These are phyloP conservation scores for Pluvialis apricaria DNA, from an alignment of 2,113 vertebrate genomes.

Conservation along the genomic window DNA sequence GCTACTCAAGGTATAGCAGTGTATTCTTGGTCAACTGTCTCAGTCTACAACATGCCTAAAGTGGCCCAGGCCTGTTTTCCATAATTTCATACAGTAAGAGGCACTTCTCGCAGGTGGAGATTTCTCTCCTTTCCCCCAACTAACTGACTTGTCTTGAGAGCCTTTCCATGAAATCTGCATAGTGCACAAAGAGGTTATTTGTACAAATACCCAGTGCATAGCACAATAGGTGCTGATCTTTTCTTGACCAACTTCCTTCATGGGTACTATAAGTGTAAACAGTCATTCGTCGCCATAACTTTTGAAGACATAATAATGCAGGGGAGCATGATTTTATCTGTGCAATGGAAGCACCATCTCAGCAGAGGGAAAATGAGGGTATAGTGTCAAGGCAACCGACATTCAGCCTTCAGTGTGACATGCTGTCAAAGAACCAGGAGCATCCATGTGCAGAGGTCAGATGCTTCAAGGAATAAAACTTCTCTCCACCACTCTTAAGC, in stretches of 20 bases:
- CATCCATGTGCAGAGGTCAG: neutral
- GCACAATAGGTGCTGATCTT: neutral
- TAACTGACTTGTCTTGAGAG: neutral
- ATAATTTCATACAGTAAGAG: neutral
- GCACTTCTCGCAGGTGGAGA: neutral
- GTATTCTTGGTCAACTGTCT: neutral
- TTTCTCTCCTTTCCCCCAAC: neutral
- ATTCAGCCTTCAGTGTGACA: neutral
- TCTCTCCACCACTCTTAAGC: neutral
- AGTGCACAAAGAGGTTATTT: neutral
- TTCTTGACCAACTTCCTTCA: neutral
- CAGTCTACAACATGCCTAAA: neutral
- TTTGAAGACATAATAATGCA: neutral
- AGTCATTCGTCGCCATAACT: rapidly evolving
- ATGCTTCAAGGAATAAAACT: neutral
- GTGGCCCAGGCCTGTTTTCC: neutral
- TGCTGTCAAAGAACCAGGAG: neutral
- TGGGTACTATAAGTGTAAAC: neutral
- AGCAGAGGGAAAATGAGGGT: neutral
- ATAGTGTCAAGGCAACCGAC: neutral
- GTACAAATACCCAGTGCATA: neutral
- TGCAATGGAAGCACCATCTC: neutral
- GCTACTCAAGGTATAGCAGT: neutral
- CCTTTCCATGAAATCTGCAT: neutral
- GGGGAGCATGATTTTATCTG: neutral